Evolutionary conservation across 2,888 invertebrate genomes (phyloP).

Genomic region (Cabera pusaria): DNA sequence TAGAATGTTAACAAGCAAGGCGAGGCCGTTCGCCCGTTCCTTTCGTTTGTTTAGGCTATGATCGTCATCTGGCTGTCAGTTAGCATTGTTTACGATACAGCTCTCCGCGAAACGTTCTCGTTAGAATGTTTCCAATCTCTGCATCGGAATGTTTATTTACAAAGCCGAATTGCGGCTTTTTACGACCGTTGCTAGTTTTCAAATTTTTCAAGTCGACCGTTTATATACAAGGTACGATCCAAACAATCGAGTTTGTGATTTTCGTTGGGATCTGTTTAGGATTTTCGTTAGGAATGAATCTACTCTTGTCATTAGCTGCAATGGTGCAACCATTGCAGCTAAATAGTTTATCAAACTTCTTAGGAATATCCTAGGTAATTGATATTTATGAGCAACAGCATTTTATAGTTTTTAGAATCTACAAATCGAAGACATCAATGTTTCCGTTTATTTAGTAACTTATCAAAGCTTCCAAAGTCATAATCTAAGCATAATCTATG

Average conservation of each 20-base stretch:
- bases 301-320: too few relatives aligned
- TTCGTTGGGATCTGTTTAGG: too few relatives aligned
- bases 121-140: conserved; percentile 27
- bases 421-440: too few relatives aligned
- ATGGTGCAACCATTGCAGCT: too few relatives aligned
- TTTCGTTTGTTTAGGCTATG: conserved; percentile 24
- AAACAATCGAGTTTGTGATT: not conserved
- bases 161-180: conserved; percentile 22
- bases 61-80: conserved; percentile 21
- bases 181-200: conserved; percentile 20
- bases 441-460: too few relatives aligned
- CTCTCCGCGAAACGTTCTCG: conserved; percentile 10
- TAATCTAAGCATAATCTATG: too few relatives aligned
- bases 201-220: conserved; percentile 10
- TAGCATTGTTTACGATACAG: conserved; percentile 26
- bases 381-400: too few relatives aligned
- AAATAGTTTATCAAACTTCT: too few relatives aligned
- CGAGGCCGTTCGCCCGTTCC: conserved; percentile 30
- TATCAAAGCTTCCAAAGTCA: too few relatives aligned
- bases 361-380: too few relatives aligned
- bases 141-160: conserved; percentile 27
- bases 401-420: too few relatives aligned
- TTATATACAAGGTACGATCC: conserved; percentile 2
- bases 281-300: too few relatives aligned
- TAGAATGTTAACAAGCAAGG: conserved; percentile 28